Evolutionary conservation across 2,888 invertebrate species (phyloP).

Genomic region (Proisotoma minuta): DNA sequence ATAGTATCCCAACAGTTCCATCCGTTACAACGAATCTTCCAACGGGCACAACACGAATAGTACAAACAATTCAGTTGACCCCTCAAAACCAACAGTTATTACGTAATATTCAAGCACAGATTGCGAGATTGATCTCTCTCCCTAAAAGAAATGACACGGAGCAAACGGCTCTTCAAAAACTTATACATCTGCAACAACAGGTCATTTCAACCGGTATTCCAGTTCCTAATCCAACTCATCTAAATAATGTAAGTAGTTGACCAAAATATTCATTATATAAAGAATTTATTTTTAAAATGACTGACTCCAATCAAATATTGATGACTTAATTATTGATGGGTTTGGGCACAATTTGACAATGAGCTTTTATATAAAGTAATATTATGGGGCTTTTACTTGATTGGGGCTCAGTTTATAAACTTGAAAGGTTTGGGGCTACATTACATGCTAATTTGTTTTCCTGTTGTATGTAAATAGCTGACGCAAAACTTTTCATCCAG

Average conservation of each 20-base stretch:
- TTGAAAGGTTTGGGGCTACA: too few species aligned
- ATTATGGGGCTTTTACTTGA: too few species aligned
- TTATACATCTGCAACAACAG: slow-evolving; percentile 46
- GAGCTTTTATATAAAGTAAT: too few species aligned
- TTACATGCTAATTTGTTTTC: too few species aligned
- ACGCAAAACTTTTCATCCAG: too few species aligned
- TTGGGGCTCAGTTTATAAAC: too few species aligned
- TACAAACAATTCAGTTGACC: slow-evolving; percentile 69
- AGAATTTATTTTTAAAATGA: too few species aligned
- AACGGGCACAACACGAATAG: slow-evolving; percentile 46
- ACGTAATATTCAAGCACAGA: slow-evolving; percentile 46
- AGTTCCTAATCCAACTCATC: slow-evolving; percentile 40
- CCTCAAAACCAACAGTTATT: slow-evolving; percentile 65
- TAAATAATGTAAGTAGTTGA: slow-evolving; percentile 42
- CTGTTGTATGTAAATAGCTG: too few species aligned
- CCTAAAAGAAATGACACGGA: slow-evolving; percentile 43
- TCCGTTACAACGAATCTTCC: not conserved
- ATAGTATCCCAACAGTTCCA: not conserved
- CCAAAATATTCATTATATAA: too few species aligned
- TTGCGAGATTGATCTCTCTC: slow-evolving; percentile 39
- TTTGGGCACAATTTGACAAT: too few species aligned
- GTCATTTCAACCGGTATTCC: slow-evolving; percentile 47
- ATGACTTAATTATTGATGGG: too few species aligned
- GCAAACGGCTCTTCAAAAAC: slow-evolving; percentile 45
- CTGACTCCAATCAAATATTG: too few species aligned